phyloP scores from a whole-genome alignment of 1,140 invertebrate genomes.

The Amphibalanus amphitrite region DNA sequence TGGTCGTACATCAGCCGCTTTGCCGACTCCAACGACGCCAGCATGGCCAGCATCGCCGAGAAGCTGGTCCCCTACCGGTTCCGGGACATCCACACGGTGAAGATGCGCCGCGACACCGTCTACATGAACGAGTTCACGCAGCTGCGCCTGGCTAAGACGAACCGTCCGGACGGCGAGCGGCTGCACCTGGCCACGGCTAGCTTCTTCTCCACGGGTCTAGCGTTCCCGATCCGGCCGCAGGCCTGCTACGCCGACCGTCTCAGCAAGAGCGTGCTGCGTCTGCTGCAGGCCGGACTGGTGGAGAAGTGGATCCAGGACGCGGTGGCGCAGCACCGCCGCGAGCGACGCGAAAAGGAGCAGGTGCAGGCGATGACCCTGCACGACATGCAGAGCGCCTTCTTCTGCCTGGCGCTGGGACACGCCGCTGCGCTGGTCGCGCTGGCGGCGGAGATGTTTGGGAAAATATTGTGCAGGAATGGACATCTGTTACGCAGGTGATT shows the following conservation, averaged over 20 bases:
- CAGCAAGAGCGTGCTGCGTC: neutral
- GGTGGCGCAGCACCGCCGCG: neutral
- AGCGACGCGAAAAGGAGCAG: neutral
- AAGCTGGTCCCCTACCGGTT: neutral
- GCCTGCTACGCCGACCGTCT: neutral
- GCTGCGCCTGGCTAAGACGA: neutral
- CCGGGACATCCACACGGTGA: neutral
- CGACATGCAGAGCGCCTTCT: neutral
- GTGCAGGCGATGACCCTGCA: neutral
- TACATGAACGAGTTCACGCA: constrained; percentile 1
- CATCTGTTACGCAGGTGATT: no score
- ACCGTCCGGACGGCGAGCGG: neutral
- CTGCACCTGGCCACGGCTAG: neutral
- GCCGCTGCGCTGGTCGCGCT: neutral
- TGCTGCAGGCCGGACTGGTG: neutral
- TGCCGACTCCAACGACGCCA: neutral
- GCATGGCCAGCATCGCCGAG: neutral
- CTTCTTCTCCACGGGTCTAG: neutral
- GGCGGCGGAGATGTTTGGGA: neutral
- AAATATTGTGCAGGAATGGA: no score
- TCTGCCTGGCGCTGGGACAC: neutral
- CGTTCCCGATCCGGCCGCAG: neutral
- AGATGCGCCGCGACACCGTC: neutral
- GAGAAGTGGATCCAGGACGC: neutral
- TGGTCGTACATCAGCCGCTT: neutral